Percentiles rank a stretch among this genome's conserved stretches.
Conservation (phyloP, 2,888 invertebrate genomes). For the Mesorhabditis sp. region DNA sequence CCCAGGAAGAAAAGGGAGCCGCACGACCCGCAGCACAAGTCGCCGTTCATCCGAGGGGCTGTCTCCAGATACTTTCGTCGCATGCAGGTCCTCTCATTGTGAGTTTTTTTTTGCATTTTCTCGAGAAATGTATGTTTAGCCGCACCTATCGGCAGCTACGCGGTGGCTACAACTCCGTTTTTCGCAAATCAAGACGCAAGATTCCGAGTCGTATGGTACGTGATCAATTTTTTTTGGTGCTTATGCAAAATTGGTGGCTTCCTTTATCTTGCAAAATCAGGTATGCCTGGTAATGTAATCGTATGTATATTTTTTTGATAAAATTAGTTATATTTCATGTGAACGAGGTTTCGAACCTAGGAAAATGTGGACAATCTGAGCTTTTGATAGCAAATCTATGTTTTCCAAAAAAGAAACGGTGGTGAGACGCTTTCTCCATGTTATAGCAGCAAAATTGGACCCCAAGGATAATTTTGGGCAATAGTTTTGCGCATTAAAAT, state of each 20-base stretch:
- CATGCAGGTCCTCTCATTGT: neutral
- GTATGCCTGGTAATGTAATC: too few species aligned
- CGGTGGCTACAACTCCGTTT: neutral
- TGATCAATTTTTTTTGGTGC: neutral
- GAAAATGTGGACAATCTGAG: too few species aligned
- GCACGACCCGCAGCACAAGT: neutral
- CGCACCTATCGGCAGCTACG: slow-evolving; percentile 2
- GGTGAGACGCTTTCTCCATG: too few species aligned
- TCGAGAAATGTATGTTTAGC: neutral
- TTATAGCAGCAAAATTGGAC: too few species aligned
- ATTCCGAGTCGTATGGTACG: neutral
- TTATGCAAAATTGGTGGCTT: too few species aligned
- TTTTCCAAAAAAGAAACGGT: too few species aligned
- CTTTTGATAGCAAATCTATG: too few species aligned
- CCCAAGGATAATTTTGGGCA: too few species aligned
- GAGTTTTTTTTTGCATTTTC: neutral
- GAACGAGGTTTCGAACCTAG: too few species aligned
- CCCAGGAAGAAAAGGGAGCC: neutral
- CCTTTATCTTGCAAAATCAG: too few species aligned
- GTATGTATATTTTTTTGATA: neutral
- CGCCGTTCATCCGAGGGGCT: neutral
- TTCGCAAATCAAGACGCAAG: neutral
- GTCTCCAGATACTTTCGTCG: neutral
- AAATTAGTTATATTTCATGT: neutral
- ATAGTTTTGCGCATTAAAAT: too few species aligned